A percentile compares a stretch with the other conserved stretches of the same genome.
Conservation (phyloP, 2,888 invertebrate species). For the Caenorhabditis uteleia region DNA sequence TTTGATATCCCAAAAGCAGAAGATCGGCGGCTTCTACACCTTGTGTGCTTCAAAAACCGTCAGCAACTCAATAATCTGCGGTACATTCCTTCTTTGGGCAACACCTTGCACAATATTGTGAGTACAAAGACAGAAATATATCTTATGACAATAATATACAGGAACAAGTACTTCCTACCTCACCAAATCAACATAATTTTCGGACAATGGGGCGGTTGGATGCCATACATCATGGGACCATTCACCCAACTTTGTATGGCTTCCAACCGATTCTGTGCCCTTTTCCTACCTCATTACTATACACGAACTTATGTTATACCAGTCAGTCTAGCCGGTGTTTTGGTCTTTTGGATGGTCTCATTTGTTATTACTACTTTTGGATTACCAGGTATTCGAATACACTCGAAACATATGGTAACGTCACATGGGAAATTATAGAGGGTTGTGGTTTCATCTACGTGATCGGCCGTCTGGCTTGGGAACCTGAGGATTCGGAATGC, state of each 20-base stretch:
- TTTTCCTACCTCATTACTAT: background rate
- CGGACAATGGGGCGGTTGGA: conserved; percentile 7
- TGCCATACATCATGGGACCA: conserved; percentile 7
- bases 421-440: background rate
- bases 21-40: conserved; percentile 4
- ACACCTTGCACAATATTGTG: conserved; percentile 10
- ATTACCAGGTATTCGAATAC: background rate
- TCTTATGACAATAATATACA: background rate
- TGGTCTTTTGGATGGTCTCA: conserved; percentile 2
- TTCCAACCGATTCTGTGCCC: conserved; percentile 3
- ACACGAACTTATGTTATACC: background rate
- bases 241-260: conserved; percentile 9
- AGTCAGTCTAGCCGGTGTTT: background rate
- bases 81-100: conserved; percentile 7
- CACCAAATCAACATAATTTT: conserved; percentile 6
- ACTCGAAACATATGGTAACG: background rate
- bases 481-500: conserved; percentile 3
- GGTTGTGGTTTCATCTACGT: conserved; percentile 7
- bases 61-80: conserved; percentile 10
- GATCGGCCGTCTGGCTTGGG: conserved; percentile 1
- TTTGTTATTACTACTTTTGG: conserved; percentile 1
- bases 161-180: conserved; percentile 3
- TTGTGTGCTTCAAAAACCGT: conserved; percentile 8
- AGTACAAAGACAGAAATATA: background rate
- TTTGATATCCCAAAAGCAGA: background rate